phyloP scores from a whole-genome alignment of 2,113 vertebrate genomes.

The Notothenia coriiceps region DNA sequence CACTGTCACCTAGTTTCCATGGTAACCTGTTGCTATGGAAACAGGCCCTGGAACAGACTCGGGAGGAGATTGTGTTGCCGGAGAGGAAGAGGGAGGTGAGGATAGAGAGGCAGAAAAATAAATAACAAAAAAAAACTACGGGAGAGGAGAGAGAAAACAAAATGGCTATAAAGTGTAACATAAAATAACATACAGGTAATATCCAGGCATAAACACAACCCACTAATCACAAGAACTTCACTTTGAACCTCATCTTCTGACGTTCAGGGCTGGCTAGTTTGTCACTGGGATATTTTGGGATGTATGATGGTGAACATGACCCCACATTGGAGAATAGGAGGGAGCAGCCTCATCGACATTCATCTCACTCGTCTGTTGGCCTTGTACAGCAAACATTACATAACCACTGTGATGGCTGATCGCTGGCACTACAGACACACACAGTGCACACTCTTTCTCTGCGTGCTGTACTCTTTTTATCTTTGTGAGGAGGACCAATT shows the following conservation, averaged over 20 bases:
- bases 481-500: conserved; percentile 1
- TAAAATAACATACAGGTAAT: conserved; percentile 4
- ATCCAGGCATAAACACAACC: neutral
- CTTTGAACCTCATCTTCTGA: neutral
- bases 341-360: conserved; percentile 57
- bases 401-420: conserved; percentile 66
- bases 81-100: conserved; percentile 66
- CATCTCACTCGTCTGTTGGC: conserved; percentile 52
- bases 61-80: conserved; percentile 61
- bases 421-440: conserved; percentile 40
- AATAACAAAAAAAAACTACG: neutral
- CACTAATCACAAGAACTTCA: neutral
- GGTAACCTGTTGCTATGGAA: conserved; percentile 87
- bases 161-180: conserved; percentile 26
- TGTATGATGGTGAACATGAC: conserved; percentile 18
- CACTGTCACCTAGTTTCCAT: conserved; percentile 87
- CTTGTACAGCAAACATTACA: conserved; percentile 72
- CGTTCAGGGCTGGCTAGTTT: neutral
- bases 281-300: neutral
- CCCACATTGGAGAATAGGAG: neutral
- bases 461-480: neutral
- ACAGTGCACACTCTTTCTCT: conserved; percentile 8
- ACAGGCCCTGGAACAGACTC: conserved; percentile 78
- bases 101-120: conserved; percentile 24
- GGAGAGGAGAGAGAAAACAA: conserved; percentile 19